Evolutionary conservation across 1,140 invertebrate genomes (phyloP).

Genomic region (Potamilus streckersoni): DNA sequence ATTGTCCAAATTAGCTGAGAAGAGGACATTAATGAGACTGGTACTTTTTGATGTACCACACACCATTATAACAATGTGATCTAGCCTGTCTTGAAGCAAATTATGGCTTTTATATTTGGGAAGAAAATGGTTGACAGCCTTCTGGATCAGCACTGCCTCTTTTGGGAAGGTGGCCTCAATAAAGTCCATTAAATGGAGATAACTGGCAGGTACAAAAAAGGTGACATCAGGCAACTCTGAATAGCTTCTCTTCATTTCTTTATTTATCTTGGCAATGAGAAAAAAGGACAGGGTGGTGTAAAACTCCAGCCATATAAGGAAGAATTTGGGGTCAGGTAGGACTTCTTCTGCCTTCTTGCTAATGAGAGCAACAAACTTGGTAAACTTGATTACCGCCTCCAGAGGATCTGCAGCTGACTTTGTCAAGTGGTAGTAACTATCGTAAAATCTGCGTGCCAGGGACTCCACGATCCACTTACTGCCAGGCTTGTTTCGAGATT

Average conservation of each 20-base stretch:
- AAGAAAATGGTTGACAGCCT: slow-evolving; percentile 23
- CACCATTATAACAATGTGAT: too few relatives aligned
- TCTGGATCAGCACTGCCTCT: slow-evolving; percentile 22
- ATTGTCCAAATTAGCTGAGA: too few relatives aligned
- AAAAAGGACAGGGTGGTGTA: slow-evolving; percentile 37
- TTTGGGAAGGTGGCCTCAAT: slow-evolving; percentile 5
- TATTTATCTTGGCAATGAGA: slow-evolving; percentile 36
- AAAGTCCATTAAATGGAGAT: slow-evolving; percentile 27
- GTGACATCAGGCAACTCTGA: slow-evolving; percentile 16
- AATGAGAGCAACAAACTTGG: slow-evolving; percentile 40
- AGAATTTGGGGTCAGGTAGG: slow-evolving; percentile 33
- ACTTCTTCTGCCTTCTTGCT: slow-evolving; percentile 15
- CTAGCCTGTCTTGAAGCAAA: too few relatives aligned
- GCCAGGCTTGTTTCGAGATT: not conserved
- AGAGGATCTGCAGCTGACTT: slow-evolving; percentile 29
- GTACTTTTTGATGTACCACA: too few relatives aligned
- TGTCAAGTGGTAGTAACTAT: slow-evolving; percentile 34
- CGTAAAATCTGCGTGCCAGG: slow-evolving; percentile 38
- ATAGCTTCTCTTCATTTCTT: not conserved
- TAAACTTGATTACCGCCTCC: slow-evolving; percentile 47
- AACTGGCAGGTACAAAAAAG: slow-evolving; percentile 39
- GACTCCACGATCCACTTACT: slow-evolving; percentile 13
- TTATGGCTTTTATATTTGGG: not conserved
- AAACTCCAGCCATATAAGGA: slow-evolving; percentile 50
- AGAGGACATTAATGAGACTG: too few relatives aligned